Conservation (phyloP, 2,797 vertebrate genomes). For the Varecia variegata region DNA sequence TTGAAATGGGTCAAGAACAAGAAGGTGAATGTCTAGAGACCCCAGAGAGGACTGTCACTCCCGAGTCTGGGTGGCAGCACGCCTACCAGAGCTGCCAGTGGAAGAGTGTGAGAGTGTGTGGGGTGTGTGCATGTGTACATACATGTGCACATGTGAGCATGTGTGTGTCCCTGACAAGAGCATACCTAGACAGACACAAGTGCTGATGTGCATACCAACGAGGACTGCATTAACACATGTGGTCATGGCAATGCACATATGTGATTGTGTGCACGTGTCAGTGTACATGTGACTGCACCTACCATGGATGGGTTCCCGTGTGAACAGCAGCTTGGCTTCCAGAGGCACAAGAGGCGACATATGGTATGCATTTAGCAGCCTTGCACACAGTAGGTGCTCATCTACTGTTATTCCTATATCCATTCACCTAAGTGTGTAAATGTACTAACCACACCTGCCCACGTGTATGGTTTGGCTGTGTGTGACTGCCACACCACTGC, state of each 20-base stretch:
- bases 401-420: neutral
- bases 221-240: neutral
- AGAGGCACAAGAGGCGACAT: neutral
- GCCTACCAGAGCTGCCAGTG: neutral
- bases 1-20: conserved; percentile 49
- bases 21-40: conserved; percentile 4
- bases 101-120: neutral
- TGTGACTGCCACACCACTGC: neutral
- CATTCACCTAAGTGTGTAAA: too few species aligned
- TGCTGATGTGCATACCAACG: neutral
- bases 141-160: accelerated
- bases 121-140: accelerated
- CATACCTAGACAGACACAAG: neutral
- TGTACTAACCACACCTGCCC: neutral
- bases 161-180: neutral
- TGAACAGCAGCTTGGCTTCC: neutral
- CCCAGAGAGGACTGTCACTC: neutral
- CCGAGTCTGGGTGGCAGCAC: neutral
- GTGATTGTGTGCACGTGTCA: accelerated
- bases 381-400: neutral
- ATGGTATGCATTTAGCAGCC: neutral
- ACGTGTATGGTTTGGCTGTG: neutral
- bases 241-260: accelerated
- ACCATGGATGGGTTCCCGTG: neutral
- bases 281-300: neutral